A percentile compares a stretch with the other conserved stretches of the same genome.
These are phyloP conservation scores for Orthosia gracilis DNA, from an alignment of 2,888 invertebrate species.

Conservation along the genomic window DNA sequence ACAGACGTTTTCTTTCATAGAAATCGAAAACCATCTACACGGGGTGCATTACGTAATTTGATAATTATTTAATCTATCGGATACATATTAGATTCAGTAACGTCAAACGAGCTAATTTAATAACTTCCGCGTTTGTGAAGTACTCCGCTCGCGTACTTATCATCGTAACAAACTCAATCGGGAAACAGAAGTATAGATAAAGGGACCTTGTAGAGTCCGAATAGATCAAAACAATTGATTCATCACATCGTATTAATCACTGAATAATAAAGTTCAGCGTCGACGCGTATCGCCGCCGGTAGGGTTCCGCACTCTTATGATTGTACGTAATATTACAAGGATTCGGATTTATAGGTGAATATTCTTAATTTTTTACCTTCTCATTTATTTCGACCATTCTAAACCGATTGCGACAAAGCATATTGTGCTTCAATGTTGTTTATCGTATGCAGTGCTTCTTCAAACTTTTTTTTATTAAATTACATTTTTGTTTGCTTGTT, in stretches of 20 bases:
- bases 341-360: slow-evolving; percentile 3
- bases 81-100: slow-evolving; percentile 6
- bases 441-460: too few relatives aligned
- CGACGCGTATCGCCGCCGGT: slow-evolving; percentile 22
- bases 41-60: slow-evolving; percentile 13
- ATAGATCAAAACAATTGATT: slow-evolving; percentile 64
- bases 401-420: not conserved
- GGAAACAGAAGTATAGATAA: slow-evolving; percentile 53
- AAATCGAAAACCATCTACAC: slow-evolving; percentile 55
- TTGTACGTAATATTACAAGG: not conserved
- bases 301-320: slow-evolving; percentile 45
- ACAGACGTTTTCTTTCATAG: slow-evolving; percentile 36
- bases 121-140: slow-evolving; percentile 35
- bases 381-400: not conserved
- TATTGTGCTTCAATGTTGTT: not conserved
- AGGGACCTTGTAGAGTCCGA: slow-evolving; percentile 55
- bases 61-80: slow-evolving; percentile 1
- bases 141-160: slow-evolving; percentile 10
- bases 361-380: not conserved
- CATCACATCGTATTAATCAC: slow-evolving; percentile 52
- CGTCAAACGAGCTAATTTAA: not conserved
- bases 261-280: slow-evolving; percentile 51
- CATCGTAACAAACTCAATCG: slow-evolving; percentile 29
- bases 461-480: too few relatives aligned
- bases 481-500: too few relatives aligned